Base-by-base conservation (phyloP, 2,888 invertebrate species). In the Dascillus cervinus region DNA sequence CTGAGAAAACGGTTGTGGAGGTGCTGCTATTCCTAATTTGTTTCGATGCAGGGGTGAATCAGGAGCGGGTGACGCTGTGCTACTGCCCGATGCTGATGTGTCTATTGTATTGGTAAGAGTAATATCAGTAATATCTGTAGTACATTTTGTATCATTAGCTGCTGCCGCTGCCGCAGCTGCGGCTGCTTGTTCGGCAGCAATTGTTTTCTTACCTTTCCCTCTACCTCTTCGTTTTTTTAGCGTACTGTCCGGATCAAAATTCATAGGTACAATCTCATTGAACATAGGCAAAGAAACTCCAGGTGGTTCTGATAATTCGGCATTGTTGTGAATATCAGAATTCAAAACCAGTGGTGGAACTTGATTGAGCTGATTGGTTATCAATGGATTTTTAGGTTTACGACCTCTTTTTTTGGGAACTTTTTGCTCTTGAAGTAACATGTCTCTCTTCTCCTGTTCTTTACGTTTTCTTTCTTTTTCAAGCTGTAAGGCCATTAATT, bases 401-500 rank as follows among this genome's bases (percentile, higher is more conserved):
- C 55, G 49, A 13, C 55, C 56, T 9, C 54, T 43, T 36, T 57
- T 58, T 31, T 56, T 56, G 23, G 57, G 53, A 47, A 65, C 38
- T 2, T 70, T 69, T 3, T 67, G 39, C 2, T 64, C 57, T 0
- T 69, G 69, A n/a, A n/a, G n/a, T n/a, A n/a, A n/a, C 69, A 50
- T 70, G 6, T 15, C 6, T 13, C 17, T 11, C 2, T 29, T 67
- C 55, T 73, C 72, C 8, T 66, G 64, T 47, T 75, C 74, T 46
- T 67, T 69, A 0, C 70, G 59, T 41, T 72, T 72, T 49, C 70
- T 72, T 36, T 74, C 73, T 28, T 70, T 66, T 50, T 73, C 73
- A 22, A 66, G 52, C 66, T 73, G 53, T 3, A 45, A 46, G 2
- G 68, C 68, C 1, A 69, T 67, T 13, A 70, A 40, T 37, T 71